phyloP scores from a whole-genome alignment of 2,888 invertebrate genomes.

The Heliconius hortense region DNA sequence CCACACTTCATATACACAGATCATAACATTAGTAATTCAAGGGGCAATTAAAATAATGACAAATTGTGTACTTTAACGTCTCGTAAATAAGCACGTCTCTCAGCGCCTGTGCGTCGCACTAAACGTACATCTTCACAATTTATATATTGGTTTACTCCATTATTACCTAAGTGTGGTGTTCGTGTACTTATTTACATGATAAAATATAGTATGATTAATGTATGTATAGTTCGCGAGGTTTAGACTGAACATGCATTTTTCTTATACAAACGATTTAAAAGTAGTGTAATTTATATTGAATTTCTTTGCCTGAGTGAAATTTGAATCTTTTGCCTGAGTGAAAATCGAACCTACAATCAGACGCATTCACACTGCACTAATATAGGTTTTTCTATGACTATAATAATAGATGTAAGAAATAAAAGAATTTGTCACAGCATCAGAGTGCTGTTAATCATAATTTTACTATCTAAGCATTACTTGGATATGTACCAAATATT shows the following conservation, averaged over 20 bases:
- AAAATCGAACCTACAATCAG: not conserved
- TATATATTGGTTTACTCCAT: slow-evolving; percentile 8
- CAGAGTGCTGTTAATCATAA: slow-evolving; percentile 35
- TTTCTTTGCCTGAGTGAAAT: no score
- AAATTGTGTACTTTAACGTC: slow-evolving; percentile 36
- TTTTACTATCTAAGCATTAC: slow-evolving; percentile 36
- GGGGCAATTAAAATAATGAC: slow-evolving; percentile 45
- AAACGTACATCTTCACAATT: slow-evolving; percentile 8
- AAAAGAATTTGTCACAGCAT: slow-evolving; percentile 15
- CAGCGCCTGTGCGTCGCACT: slow-evolving; percentile 28
- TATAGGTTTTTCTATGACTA: no score
- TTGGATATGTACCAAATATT: slow-evolving; percentile 40
- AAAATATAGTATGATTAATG: no score
- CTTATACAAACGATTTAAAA: no score
- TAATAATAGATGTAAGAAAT: no score
- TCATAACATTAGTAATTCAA: slow-evolving; percentile 40
- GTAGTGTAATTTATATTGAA: no score
- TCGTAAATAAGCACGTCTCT: slow-evolving; percentile 38
- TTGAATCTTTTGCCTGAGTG: not conserved
- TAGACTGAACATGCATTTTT: no score
- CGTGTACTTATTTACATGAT: not conserved
- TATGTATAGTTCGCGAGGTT: no score
- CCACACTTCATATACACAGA: slow-evolving; percentile 11
- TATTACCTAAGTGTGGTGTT: not conserved
- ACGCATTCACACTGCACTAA: no score